Base-by-base conservation (phyloP, 37 sponge, comb jelly and placozoan species). In the Dysidea cf. avara region DNA sequence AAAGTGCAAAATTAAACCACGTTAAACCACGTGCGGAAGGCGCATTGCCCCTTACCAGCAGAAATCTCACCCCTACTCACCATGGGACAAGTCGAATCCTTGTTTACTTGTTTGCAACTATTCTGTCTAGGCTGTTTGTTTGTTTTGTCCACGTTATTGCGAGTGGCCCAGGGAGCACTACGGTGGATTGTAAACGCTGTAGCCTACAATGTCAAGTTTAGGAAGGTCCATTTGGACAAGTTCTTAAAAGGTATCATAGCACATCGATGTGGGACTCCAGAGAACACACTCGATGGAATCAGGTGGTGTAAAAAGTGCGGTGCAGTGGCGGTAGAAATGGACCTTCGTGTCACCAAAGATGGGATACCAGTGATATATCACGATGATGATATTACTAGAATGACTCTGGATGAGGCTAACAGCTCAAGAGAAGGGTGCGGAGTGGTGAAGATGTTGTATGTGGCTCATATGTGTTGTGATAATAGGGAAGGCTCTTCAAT, bases 241-340 rank as follows among this genome's bases (percentile, higher is more conserved):
- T 32, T 31, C 9, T 57, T 39, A 13, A 52, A 39, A 53, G 11
- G 36, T 13, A 7, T 9, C 5, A 43, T 87, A 18, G 88, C 86
- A 21, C 89, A 86, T 53, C 72, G 90, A 29, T 89, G 78, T 29
- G 90, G 83, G 0, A 55, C 29, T 16, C 90, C 90, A 7, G 90
- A 90, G 72, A 90, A 90, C 89, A 90, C 82, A 9, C 72, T 90
- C 48, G 71, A 60, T 3, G 90, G 77, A 3, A 53, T 90, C 12
- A 58, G 61, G 0, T 35, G 46, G 37, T 63, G 83, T 22, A 74
- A 81, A 46, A 34, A 34, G 6, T n/a, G 73, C 1, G 88, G 88
- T 56, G 90, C 90, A 0, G 32, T 52, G 0, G 82, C 64, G 1
- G 78, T 90, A 7, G 90, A 90, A 61, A 68, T 90, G 26, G 90